Percentiles rank a stretch among this genome's conserved stretches.
Evolutionary conservation across 2,888 invertebrate genomes (phyloP).

Genomic region (Apamea sordens): DNA sequence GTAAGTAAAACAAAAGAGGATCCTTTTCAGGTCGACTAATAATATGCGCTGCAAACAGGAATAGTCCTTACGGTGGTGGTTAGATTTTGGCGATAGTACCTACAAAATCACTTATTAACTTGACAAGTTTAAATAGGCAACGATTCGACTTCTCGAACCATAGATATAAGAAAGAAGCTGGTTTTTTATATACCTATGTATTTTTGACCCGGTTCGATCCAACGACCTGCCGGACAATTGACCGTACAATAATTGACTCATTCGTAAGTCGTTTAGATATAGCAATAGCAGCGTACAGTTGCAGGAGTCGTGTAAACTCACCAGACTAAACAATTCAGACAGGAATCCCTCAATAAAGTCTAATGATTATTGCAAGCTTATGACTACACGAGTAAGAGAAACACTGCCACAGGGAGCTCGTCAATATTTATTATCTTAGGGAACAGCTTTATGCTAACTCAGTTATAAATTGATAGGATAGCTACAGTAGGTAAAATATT

Average conservation of each 20-base stretch:
- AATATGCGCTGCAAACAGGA: too few species aligned
- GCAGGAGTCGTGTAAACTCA: not conserved
- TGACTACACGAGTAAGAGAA: slow-evolving; percentile 20
- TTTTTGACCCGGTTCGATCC: too few species aligned
- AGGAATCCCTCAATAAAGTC: slow-evolving; percentile 39
- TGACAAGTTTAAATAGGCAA: not conserved
- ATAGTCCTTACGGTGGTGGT: too few species aligned
- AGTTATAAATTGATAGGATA: not conserved
- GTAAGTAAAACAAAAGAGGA: too few species aligned
- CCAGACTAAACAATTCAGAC: slow-evolving; percentile 42
- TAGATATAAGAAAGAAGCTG: not conserved
- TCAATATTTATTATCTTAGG: slow-evolving; percentile 13
- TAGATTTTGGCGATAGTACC: too few species aligned
- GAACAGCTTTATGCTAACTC: not conserved
- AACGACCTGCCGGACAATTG: too few species aligned
- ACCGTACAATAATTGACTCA: too few species aligned
- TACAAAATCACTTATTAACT: not conserved
- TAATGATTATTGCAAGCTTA: slow-evolving; percentile 44
- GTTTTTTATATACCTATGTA: too few species aligned
- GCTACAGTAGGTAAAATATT: too few species aligned
- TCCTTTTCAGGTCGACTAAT: too few species aligned
- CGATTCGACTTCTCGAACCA: not conserved
- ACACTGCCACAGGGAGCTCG: not conserved
- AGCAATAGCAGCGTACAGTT: not conserved
- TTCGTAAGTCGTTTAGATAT: not conserved